Evolutionary conservation across 1,140 invertebrate species (phyloP).

Genomic region (Matsumurasca onukii): DNA sequence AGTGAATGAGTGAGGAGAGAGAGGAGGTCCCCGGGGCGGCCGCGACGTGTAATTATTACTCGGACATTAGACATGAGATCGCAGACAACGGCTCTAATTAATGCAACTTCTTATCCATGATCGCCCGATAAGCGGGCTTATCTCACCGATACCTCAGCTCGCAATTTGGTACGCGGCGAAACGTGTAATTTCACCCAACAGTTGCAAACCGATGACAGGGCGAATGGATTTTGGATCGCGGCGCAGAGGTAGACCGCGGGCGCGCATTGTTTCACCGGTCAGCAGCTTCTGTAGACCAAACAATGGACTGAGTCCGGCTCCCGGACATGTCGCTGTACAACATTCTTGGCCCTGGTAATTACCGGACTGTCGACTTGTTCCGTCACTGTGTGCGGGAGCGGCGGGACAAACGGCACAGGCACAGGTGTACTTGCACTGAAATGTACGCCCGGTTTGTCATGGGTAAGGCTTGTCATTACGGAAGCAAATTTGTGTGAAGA

Average conservation of each 20-base stretch:
- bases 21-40: neutral
- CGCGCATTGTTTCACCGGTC: neutral
- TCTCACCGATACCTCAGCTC: conserved; percentile 12
- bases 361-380: too few relatives aligned
- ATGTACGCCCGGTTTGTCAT: too few relatives aligned
- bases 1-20: neutral
- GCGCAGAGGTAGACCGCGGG: neutral
- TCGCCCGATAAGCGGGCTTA: neutral
- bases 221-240: too few relatives aligned
- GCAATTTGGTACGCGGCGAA: conserved; percentile 18
- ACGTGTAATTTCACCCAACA: conserved; percentile 13
- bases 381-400: too few relatives aligned
- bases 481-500: too few relatives aligned
- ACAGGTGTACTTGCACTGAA: too few relatives aligned
- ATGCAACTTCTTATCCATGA: conserved; percentile 16
- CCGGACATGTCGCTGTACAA: neutral
- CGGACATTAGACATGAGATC: conserved; percentile 16
- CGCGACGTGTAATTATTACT: neutral
- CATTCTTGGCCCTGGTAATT: neutral
- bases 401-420: too few relatives aligned
- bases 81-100: conserved; percentile 17
- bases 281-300: neutral
- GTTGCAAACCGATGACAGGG: neutral
- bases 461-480: too few relatives aligned
- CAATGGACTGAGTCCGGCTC: conserved; percentile 7